Evolutionary conservation across 1,140 invertebrate genomes (phyloP), one percentile per base, ranked within the genome.

Genomic region (Drosophila rufa): DNA sequence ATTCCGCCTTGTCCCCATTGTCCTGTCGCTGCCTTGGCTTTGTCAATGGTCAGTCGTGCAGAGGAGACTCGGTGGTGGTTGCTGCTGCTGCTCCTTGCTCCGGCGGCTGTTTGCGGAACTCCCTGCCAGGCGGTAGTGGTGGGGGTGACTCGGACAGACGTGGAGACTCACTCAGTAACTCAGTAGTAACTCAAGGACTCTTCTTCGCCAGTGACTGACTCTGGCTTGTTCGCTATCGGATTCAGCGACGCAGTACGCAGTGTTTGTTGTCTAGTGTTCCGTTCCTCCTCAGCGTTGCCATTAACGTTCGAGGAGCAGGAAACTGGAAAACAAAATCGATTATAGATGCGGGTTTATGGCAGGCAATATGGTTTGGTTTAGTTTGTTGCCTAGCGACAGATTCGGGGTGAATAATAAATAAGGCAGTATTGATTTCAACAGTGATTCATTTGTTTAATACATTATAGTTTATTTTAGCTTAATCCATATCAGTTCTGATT

Each of bases 291-390:
- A 90, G 70, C 84, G 84, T 89, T 90, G 85, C 84, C 85, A 87
- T 79, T 82, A 90, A 90, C 85, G 86, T 90, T 73, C 79, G 84
- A 91, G 89, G 84, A 91, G 89, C 89, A 91, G 84, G 84, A 89
- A 91, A 91, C 89, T 91, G 89, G 50, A 91, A 91, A 84, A 91
- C 89, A 91, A 91, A 91, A 89, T 91, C 76, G 57, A 65, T 91
- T 91, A 91, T 91, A 91, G 86, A 74, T 64, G 70, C 73, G 48
- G 66, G 48, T 80, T 71, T 74, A 69, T 68, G 67, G 73, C 65
- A 90, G 77, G 47, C 33, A 2, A 14, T 22, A n/a, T 42, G 22
- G 68, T n/a, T n/a, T 5, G 51, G 25, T 36, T 50, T 30, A 51
- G 19, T 36, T 15, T 47, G 40, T 62, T 67, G 68, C 57, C 74